Evolutionary conservation across 2,888 invertebrate species (phyloP), one percentile per base, ranked within the genome.

Genomic region (Noctua comes): DNA sequence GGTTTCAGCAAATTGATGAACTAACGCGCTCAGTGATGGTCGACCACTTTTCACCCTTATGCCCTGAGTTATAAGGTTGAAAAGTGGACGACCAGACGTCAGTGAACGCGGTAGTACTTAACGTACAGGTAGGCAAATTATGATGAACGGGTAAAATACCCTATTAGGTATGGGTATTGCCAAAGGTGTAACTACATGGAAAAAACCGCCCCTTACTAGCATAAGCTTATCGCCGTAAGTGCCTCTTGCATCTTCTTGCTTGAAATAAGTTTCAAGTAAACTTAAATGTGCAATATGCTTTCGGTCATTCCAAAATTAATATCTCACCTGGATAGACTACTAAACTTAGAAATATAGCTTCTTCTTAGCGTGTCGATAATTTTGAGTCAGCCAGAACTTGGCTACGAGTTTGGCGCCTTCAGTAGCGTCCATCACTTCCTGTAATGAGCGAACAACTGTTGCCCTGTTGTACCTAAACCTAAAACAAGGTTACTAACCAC

Each of bases 271-370:
- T 62, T 43, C 27, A 43, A 36, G 18, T 69, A 69, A 40, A 57
- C 36, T 68, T 57, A 65, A 65, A 68, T 31, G 46, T n/a, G 64
- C 64, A 73, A 46, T 82, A 40, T 76, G 66, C 21, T 76, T 80
- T 76, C 77, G 21, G 54, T 54, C 46, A 71, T 66, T 77, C 66
- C 66, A 40, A 70, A 76, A 66, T 43, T 0, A 46, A 65, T 70
- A 43, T 40, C 1, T 8, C 16, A 31, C 73, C 10, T 24, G 24
- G 24, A 68, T 24, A 77, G 13, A 57, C 27, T 46, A 64, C 1
- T 40, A 5, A 3, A n/a, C 27, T 27, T 46, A 24, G 40, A 31
- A 74, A 8, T 31, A 24, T 11, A 74, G 13, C 24, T 43, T n/a
- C 24, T 43, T 27, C 59, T 59, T 27, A 2, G 7, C 27, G 27